Evolutionary conservation across 2,888 invertebrate species (phyloP).

Genomic region (Melipona bicolor): DNA sequence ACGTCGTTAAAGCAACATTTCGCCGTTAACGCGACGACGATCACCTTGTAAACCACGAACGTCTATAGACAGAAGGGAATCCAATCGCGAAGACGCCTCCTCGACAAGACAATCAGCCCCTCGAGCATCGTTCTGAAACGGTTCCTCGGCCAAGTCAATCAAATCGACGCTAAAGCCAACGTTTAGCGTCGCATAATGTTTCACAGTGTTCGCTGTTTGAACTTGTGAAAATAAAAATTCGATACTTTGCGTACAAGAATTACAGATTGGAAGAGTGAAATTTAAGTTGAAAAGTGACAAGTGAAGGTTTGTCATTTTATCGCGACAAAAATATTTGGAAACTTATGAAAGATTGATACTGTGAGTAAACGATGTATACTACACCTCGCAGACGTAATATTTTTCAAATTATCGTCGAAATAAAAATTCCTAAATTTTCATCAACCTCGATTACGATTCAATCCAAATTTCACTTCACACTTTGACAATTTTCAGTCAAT

Average conservation of each 20-base stretch:
- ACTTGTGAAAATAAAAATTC: neutral
- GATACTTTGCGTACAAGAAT: too few relatives aligned
- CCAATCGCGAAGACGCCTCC: neutral
- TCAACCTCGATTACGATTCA: neutral
- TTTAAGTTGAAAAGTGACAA: neutral
- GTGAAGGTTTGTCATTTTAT: neutral
- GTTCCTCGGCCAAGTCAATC: conserved; percentile 16
- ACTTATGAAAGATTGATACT: neutral
- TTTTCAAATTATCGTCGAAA: neutral
- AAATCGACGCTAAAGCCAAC: conserved; percentile 21
- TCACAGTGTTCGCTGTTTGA: neutral
- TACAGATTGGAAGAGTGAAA: neutral
- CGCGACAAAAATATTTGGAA: neutral
- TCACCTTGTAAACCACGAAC: conserved; percentile 2
- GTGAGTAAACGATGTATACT: too few relatives aligned
- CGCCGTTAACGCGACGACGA: conserved; percentile 7
- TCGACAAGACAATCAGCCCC: conserved; percentile 14
- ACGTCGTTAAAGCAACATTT: conserved; percentile 18
- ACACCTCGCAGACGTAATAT: neutral
- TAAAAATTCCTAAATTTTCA: neutral
- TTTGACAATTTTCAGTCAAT: neutral
- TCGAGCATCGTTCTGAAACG: neutral
- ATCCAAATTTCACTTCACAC: neutral
- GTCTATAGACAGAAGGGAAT: neutral
- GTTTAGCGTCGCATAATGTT: conserved; percentile 1